phyloP scores from a whole-genome alignment of 2,888 invertebrate species.

The Synergus gifuensis region DNA sequence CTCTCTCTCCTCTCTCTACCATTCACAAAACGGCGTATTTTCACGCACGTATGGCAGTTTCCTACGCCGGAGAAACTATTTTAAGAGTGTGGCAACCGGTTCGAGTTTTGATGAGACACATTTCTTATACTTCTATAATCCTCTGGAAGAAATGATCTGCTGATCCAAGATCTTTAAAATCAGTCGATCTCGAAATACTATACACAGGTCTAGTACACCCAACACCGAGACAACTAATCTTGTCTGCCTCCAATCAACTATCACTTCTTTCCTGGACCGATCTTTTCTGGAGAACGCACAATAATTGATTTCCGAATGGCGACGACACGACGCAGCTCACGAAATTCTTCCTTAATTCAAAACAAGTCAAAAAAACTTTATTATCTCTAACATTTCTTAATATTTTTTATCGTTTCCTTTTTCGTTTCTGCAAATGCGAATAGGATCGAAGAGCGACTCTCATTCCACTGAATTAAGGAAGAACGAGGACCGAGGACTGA shows the following conservation, averaged over 20 bases:
- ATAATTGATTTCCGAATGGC: conserved; percentile 26
- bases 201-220: not conserved
- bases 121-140: conserved; percentile 30
- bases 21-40: conserved; percentile 43
- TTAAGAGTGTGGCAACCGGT: conserved; percentile 69
- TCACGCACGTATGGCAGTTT: conserved; percentile 48
- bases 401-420: not conserved
- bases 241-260: conserved; percentile 9
- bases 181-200: not conserved
- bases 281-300: conserved; percentile 38
- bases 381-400: not conserved
- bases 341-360: not conserved
- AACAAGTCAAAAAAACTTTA: not conserved
- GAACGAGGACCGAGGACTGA: conserved; percentile 30
- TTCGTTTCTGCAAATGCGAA: conserved; percentile 48
- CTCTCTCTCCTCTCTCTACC: conserved; percentile 47
- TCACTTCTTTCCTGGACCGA: conserved; percentile 5
- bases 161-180: not conserved
- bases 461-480: conserved; percentile 71
- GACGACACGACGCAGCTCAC: not conserved
- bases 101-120: conserved; percentile 59
- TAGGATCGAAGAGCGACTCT: conserved; percentile 70
- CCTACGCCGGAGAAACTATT: conserved; percentile 67
- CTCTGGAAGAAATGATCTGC: not conserved
- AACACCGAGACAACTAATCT: not conserved